Evolutionary conservation across 2,113 vertebrate species (phyloP), one percentile per base, ranked within the genome.

Genomic region (Tupaia tana): DNA sequence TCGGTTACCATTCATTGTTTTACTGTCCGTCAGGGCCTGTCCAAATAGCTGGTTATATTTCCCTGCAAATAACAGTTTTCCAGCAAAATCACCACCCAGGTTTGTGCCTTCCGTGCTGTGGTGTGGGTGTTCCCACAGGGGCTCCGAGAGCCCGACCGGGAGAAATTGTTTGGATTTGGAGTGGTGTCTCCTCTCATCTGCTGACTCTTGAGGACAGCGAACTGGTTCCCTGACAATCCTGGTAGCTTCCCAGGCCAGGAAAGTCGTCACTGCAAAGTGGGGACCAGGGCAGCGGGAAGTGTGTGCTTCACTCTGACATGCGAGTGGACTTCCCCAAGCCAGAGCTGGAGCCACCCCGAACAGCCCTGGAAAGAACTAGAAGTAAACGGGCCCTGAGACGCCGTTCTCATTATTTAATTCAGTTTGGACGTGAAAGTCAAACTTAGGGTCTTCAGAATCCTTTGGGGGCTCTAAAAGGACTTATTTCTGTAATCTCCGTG

Each of bases 21-120:
- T n/a, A 52, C 61, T 61, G 84, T 87, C 78, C 75, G 20, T 11
- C 0, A 0, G 90, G 93, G 85, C 97, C 95, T 95, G 77, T 93
- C 93, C 80, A 61, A 93, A 82, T 96, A 94, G 12, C 95, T 89
- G 96, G 83, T 97, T 97, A 96, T 96, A 91, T 97, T 97, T 97
- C 90, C 89, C 94, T 90, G 24, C 94, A 75, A 84, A 88, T 54
- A 27, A 31, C 69, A 15, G 10, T 22, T 6, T 1, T 96, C 79
- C 66, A 83, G 63, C 70, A 73, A 22, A 67, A 63, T 43, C 20
- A 18, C 75, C 81, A 34, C 89, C 67, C 43, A 29, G 10, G 73
- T 78, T 22, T 58, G 94, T 27, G 93, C 81, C 83, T 91, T 81
- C 80, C 25, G 6, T 12, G 83, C 67, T 15, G 7, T 9, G 24